A percentile compares a stretch with the other conserved stretches of the same genome.
These are phyloP conservation scores for Neodon shergylaensis DNA, from an alignment of 2,113 vertebrate genomes.

Conservation along the genomic window DNA sequence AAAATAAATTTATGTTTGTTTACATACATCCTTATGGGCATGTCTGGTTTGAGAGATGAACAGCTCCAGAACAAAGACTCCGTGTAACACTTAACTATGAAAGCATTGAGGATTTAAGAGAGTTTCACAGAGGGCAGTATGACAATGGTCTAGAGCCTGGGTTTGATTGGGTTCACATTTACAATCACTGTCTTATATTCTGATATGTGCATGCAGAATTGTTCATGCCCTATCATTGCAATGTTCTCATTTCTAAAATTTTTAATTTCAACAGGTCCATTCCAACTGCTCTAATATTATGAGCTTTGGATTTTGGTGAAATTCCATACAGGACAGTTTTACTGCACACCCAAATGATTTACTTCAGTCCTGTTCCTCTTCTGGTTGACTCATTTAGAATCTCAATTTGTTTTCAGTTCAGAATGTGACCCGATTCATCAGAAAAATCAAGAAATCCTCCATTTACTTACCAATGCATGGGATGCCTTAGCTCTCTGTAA, in stretches of 20 bases:
- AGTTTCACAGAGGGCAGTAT: background rate
- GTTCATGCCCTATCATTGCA: background rate
- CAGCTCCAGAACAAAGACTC: background rate
- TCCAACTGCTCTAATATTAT: background rate
- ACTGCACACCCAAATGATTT: conserved; percentile 1
- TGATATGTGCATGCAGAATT: background rate
- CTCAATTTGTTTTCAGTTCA: background rate
- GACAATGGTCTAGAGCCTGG: background rate
- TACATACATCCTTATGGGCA: background rate
- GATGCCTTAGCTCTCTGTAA: background rate
- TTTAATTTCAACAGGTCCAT: background rate
- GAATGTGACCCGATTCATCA: background rate
- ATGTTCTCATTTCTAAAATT: conserved; percentile 21
- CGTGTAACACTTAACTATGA: background rate
- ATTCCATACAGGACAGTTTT: background rate
- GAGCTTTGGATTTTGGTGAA: background rate
- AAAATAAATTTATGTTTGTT: background rate
- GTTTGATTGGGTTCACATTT: background rate
- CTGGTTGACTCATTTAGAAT: background rate
- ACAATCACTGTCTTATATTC: background rate
- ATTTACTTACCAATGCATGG: background rate
- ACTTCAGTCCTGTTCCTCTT: background rate
- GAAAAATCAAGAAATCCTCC: background rate
- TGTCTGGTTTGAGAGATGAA: background rate
- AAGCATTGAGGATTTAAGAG: background rate